These are phyloP conservation scores for Onychostruthus taczanowskii DNA, from an alignment of 2,113 vertebrate species.

Conservation along the genomic window DNA sequence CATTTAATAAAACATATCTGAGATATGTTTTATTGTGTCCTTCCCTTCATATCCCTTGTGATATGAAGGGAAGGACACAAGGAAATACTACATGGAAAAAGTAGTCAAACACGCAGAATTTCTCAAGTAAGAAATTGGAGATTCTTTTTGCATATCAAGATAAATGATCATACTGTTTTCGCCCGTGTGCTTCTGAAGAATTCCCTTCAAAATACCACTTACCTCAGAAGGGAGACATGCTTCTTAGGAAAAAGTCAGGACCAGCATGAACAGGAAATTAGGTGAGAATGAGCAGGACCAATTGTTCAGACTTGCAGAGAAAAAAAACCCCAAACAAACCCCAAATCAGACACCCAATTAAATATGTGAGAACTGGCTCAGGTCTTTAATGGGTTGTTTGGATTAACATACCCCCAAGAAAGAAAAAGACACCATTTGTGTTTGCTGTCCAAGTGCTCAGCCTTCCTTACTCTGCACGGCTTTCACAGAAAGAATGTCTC, in stretches of 20 bases:
- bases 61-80: not conserved
- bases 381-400: not conserved
- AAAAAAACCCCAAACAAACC: not conserved
- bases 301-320: slow-evolving; percentile 28
- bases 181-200: not conserved
- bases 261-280: not conserved
- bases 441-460: not conserved
- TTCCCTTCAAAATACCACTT: not conserved
- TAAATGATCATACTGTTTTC: not conserved
- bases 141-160: not conserved
- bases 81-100: not conserved
- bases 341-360: not conserved
- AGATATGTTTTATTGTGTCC: no score
- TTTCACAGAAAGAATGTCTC: not conserved
- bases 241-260: not conserved
- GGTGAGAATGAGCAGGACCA: not conserved
- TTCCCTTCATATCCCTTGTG: no score
- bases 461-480: not conserved
- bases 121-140: not conserved
- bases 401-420: not conserved
- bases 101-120: not conserved
- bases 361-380: slow-evolving; percentile 29
- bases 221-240: not conserved
- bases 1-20: not conserved
- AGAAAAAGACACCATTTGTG: not conserved